Percentiles rank a stretch among this genome's conserved stretches.
Evolutionary conservation across 2,797 vertebrate species (phyloP).

Genomic region (Allobates femoralis): DNA sequence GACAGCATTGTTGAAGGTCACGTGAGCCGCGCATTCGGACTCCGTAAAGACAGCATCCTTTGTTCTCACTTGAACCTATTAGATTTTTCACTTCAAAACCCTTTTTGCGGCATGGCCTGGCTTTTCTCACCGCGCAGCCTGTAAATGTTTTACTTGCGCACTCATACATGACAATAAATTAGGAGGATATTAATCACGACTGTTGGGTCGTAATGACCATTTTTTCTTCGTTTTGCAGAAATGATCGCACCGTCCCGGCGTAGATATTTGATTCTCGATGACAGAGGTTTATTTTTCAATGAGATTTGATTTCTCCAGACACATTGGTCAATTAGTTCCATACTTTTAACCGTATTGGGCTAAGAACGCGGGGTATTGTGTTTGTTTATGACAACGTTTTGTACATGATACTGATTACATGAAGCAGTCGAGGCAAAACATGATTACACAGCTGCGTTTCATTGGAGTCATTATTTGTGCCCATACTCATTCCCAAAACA

Average conservation of each 20-base stretch:
- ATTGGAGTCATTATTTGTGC: conserved; percentile 33
- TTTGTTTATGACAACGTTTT: conserved; percentile 38
- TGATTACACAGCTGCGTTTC: conserved; percentile 32
- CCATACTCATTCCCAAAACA: conserved; percentile 14
- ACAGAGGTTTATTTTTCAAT: conserved; percentile 84
- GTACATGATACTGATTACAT: conserved; percentile 48
- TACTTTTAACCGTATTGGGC: conserved; percentile 69
- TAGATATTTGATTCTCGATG: conserved; percentile 85
- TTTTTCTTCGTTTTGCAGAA: conserved; percentile 82
- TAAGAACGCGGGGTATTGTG: conserved; percentile 7
- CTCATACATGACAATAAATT: conserved; percentile 97
- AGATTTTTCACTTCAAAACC: conserved; percentile 74
- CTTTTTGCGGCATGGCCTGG: conserved; percentile 77
- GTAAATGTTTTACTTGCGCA: conserved; percentile 95
- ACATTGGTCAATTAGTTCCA: conserved; percentile 84
- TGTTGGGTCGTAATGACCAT: conserved; percentile 84
- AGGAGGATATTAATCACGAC: conserved; percentile 90
- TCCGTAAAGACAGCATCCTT: conserved; percentile 24
- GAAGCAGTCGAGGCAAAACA: conserved; percentile 33
- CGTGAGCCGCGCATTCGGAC: conserved; percentile 10
- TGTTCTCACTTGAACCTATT: conserved; percentile 49
- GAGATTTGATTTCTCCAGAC: conserved; percentile 83
- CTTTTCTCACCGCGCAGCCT: conserved; percentile 87
- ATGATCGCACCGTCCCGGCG: conserved; percentile 88
- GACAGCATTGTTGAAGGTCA: conserved; percentile 44